Base-by-base conservation (phyloP, 2,888 invertebrate species). In the Hydroisotoma schaefferi region DNA sequence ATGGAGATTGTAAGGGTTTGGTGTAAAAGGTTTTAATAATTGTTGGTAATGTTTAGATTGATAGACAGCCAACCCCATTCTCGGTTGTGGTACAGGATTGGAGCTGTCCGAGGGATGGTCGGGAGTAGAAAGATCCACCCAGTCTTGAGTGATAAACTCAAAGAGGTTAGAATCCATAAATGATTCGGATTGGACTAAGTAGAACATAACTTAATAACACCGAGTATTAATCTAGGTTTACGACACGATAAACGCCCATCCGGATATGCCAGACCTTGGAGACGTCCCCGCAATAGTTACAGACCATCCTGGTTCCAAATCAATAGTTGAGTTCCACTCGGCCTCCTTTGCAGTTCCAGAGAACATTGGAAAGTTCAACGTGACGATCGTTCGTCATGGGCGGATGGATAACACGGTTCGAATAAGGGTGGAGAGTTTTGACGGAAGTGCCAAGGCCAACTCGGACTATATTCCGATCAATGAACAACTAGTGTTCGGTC, bases 51-150 rank as follows among this genome's bases (percentile, higher is more conserved):
- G 49, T 63, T 18, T 46, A 77, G 78, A 69, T 61, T 81, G 61
- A 77, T 80, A 23, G 79, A 80, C 67, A 76, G 78, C 28, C 76
- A 78, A 66, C 76, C 78, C 0, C 82, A 82, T 69, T 78, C 79
- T 38, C 76, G 81, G 8, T 77, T 81, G 68, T 83, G 82, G 81
- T 83, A 84, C 75, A 77, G 83, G 12, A 82, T 83, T 64, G 80
- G 81, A 56, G 63, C 63, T 18, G 57, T 63, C 38, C 74, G 81
- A 6, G 76, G 75, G 52, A 66, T 83, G 62, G 78, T 80, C 2
- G 82, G 82, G 18, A 77, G 80, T 28, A 74, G 76, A 53, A 76
- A 78, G 74, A 74, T 78, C 66, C 73, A 77, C 67, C 81, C 81
- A 0, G 73, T 75, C 46, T 76, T 82, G 40, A 76, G 76, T 57